These are phyloP conservation scores for Lottia scabra DNA, from an alignment of 2,888 invertebrate genomes.

Conservation along the genomic window DNA sequence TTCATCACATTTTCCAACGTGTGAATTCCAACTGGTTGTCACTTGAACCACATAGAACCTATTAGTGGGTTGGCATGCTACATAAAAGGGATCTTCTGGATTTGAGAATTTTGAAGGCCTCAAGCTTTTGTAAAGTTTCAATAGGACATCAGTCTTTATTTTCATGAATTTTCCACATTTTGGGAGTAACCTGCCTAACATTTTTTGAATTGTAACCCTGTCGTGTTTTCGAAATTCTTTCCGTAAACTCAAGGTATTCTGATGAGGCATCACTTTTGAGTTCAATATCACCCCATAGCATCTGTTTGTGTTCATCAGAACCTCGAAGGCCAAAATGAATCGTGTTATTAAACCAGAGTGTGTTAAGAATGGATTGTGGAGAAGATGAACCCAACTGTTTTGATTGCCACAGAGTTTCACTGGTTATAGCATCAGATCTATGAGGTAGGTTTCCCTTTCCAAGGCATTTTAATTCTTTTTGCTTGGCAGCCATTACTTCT, in stretches of 20 bases:
- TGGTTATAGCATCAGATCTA: constrained; percentile 14
- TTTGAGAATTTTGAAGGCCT: not conserved
- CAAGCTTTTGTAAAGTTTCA: constrained; percentile 9
- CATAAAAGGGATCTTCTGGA: constrained; percentile 10
- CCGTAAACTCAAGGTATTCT: constrained; percentile 10
- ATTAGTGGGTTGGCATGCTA: constrained; percentile 3
- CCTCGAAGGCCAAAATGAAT: constrained; percentile 25
- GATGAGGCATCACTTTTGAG: constrained; percentile 14
- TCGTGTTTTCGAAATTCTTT: constrained; percentile 3
- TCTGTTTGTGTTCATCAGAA: constrained; percentile 23
- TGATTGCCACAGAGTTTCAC: constrained; percentile 17
- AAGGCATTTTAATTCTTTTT: constrained; percentile 4
- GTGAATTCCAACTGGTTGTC: no score
- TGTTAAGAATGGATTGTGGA: constrained; percentile 23
- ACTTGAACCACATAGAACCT: constrained; percentile 11
- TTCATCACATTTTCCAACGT: constrained; percentile 18
- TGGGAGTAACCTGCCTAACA: constrained; percentile 10
- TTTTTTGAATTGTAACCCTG: constrained; percentile 1
- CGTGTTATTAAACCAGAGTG: constrained; percentile 26
- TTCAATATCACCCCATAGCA: constrained; percentile 26
- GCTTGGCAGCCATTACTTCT: not conserved
- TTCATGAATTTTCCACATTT: constrained; percentile 9
- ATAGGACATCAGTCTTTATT: constrained; percentile 7
- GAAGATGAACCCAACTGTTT: constrained; percentile 21
- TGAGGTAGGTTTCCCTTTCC: constrained; percentile 22